Conservation (phyloP, 2,888 invertebrate genomes). For the Drosophila mettleri region DNA sequence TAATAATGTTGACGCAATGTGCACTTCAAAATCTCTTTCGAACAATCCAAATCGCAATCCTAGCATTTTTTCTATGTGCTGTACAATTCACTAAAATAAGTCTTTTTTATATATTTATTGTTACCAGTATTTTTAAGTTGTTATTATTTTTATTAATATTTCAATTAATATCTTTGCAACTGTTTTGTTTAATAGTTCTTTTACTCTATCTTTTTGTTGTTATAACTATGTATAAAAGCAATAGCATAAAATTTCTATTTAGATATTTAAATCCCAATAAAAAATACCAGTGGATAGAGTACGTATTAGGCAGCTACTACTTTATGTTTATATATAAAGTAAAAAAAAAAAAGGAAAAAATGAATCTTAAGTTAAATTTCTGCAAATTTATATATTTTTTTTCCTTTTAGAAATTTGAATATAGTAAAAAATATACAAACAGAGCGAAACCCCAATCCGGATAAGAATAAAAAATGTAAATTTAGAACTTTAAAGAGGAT, state of each 20-base stretch:
- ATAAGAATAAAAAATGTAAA: not conserved
- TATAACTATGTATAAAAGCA: constrained; percentile 1
- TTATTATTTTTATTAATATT: constrained; percentile 22
- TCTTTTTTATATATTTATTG: constrained; percentile 22
- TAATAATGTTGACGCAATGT: constrained; percentile 73
- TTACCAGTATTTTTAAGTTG: constrained; percentile 26
- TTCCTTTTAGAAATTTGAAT: not conserved
- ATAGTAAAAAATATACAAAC: not conserved
- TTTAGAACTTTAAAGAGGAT: not conserved
- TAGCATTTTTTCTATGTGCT: constrained; percentile 74
- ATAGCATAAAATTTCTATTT: not conserved
- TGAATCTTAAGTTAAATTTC: constrained; percentile 1
- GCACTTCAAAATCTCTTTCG: constrained; percentile 44
- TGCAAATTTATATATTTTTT: not conserved
- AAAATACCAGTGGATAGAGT: not conserved
- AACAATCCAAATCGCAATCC: constrained; percentile 51
- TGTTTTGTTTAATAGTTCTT: constrained; percentile 1
- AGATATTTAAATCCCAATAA: not conserved
- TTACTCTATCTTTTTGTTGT: constrained; percentile 1
- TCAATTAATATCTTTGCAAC: constrained; percentile 26
- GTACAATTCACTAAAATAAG: constrained; percentile 75
- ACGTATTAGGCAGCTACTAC: not conserved
- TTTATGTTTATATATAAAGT: not conserved
- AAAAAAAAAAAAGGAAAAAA: not conserved
- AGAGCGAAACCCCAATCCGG: not conserved